Percentiles rank a stretch among this genome's conserved stretches.
Evolutionary conservation across 2,113 vertebrate genomes (phyloP).

Genomic region (Indicator indicator): DNA sequence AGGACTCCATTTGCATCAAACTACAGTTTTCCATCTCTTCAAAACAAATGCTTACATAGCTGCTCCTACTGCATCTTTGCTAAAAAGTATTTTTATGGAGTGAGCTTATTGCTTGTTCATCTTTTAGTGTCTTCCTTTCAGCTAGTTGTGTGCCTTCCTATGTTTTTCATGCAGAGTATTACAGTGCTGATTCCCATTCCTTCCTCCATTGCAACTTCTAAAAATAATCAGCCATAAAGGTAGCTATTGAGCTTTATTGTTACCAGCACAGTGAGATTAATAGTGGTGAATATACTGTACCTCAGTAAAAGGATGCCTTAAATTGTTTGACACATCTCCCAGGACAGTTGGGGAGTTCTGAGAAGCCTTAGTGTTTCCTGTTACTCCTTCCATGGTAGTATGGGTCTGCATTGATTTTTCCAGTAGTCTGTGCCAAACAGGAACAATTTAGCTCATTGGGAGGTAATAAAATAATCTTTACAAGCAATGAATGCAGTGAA

Average conservation of each 20-base stretch:
- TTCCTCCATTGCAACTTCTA: constrained; percentile 9
- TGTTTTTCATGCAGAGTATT: not conserved
- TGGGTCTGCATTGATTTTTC: constrained; percentile 63
- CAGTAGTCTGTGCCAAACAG: constrained; percentile 56
- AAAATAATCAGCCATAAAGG: constrained; percentile 50
- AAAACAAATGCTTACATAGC: not conserved
- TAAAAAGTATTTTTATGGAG: not conserved
- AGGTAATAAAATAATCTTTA: constrained; percentile 59
- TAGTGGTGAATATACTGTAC: constrained; percentile 18
- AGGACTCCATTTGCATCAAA: not conserved
- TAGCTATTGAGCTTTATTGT: constrained; percentile 25
- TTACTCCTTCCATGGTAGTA: constrained; percentile 19
- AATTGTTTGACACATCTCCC: constrained; percentile 43
- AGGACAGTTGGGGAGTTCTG: constrained; percentile 44
- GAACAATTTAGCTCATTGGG: constrained; percentile 40
- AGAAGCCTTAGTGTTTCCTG: constrained; percentile 60
- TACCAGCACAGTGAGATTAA: constrained; percentile 45
- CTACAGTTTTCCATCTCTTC: not conserved
- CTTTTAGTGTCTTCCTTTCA: not conserved
- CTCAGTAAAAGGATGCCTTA: constrained; percentile 35
- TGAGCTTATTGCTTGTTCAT: not conserved
- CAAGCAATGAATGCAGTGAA: not conserved
- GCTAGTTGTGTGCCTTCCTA: not conserved
- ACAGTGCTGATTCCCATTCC: not conserved
- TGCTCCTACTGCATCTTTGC: not conserved